A percentile compares a stretch with the other conserved stretches of the same genome.
These are phyloP conservation scores for Formica selysi DNA, from an alignment of 1,140 invertebrate species.

Conservation along the genomic window DNA sequence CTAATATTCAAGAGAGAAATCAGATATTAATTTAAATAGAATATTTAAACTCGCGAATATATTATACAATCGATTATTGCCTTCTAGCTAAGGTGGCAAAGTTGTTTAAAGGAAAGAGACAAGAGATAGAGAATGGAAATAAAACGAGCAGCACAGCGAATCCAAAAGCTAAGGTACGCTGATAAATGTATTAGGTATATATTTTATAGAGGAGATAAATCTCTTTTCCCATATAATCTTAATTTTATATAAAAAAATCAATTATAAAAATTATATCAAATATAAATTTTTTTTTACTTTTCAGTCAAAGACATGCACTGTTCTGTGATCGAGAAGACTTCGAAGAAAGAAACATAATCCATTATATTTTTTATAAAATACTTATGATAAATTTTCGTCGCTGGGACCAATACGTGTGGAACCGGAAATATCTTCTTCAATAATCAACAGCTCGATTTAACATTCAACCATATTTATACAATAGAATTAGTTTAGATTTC, in stretches of 20 bases:
- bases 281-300: conserved; percentile 46
- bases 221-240: background rate
- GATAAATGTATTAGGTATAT: conserved; percentile 2
- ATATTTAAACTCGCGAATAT: conserved; percentile 14
- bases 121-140: conserved; percentile 73
- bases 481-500: conserved; percentile 9
- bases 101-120: conserved; percentile 76
- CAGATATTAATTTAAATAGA: conserved; percentile 24
- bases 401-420: conserved; percentile 65
- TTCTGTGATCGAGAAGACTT: conserved; percentile 73
- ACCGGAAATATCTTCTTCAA: conserved; percentile 47
- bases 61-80: conserved; percentile 11
- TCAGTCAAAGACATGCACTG: conserved; percentile 78
- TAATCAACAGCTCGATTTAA: conserved; percentile 1
- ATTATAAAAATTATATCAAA: conserved; percentile 25
- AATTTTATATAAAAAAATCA: background rate
- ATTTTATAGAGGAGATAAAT: conserved; percentile 9
- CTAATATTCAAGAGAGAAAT: conserved; percentile 12
- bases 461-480: conserved; percentile 8
- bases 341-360: conserved; percentile 56
- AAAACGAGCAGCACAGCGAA: conserved; percentile 63
- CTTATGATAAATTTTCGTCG: background rate
- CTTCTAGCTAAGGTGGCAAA: conserved; percentile 78
- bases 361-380: conserved; percentile 69
- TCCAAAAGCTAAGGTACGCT: conserved; percentile 77